phyloP scores from a whole-genome alignment of 2,888 invertebrate genomes.

The Caenorhabditis macrosperma region DNA sequence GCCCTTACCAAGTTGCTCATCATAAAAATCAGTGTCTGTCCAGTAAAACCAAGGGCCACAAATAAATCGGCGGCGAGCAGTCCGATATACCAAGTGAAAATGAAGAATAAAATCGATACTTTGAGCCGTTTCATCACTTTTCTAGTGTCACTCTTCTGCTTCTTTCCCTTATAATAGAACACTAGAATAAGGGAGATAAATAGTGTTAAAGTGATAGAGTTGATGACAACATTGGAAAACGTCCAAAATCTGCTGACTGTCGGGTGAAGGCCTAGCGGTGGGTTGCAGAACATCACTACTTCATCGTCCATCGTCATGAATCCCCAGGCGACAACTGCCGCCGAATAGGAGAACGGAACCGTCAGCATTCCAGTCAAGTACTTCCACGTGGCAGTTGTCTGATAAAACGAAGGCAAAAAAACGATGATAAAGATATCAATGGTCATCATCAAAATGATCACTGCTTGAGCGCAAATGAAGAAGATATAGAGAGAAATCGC shows the following conservation, averaged over 20 bases:
- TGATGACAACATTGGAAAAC: conserved; percentile 36
- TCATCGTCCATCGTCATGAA: conserved; percentile 42
- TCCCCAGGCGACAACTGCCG: conserved; percentile 25
- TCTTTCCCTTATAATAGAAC: conserved; percentile 43
- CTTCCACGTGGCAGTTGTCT: conserved; percentile 27
- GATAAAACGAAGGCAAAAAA: conserved; percentile 36
- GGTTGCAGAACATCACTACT: conserved; percentile 44
- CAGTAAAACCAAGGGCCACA: conserved; percentile 40
- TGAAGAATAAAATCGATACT: conserved; percentile 41
- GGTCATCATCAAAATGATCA: conserved; percentile 52
- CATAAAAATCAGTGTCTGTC: conserved; percentile 35
- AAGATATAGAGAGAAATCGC: conserved; percentile 47
- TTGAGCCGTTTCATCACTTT: conserved; percentile 43
- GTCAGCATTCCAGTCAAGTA: conserved; percentile 27
- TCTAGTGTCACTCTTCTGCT: conserved; percentile 41
- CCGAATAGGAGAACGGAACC: conserved; percentile 2
- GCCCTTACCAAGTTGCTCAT: conserved; percentile 35
- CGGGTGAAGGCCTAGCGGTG: conserved; percentile 31
- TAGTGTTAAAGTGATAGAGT: conserved; percentile 27
- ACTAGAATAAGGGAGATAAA: conserved; percentile 26
- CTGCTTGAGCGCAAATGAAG: conserved; percentile 54
- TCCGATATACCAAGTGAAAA: conserved; percentile 47
- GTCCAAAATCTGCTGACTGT: conserved; percentile 36
- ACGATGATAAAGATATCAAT: conserved; percentile 50
- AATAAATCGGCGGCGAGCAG: conserved; percentile 33